phyloP scores from a whole-genome alignment of 2,797 vertebrate species.

The Karalla daura region DNA sequence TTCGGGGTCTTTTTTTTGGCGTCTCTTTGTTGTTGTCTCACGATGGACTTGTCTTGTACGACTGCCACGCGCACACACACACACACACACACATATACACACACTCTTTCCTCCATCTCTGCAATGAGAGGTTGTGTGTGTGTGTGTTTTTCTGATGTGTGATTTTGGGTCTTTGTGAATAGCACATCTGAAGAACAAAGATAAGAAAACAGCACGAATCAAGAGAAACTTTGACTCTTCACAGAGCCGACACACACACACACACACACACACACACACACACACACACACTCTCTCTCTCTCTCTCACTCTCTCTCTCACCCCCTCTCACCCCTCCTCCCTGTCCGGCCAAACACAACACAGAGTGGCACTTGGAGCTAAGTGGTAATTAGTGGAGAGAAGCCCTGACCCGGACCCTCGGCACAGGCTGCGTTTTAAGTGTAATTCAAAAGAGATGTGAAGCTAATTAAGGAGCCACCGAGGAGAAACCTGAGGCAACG shows the following conservation, averaged over 20 bases:
- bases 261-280: slow-evolving; percentile 7
- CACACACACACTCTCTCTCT: neutral
- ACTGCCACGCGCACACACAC: neutral
- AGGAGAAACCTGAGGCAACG: slow-evolving; percentile 61
- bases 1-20: too few species aligned
- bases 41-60: too few species aligned
- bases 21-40: too few species aligned
- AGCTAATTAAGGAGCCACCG: slow-evolving; percentile 79
- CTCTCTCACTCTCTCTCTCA: neutral
- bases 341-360: slow-evolving; percentile 20
- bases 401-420: slow-evolving; percentile 70
- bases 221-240: slow-evolving; percentile 1
- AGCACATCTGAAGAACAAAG: slow-evolving; percentile 24
- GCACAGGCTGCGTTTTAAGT: slow-evolving; percentile 81
- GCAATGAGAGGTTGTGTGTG: neutral
- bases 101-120: slow-evolving; percentile 8
- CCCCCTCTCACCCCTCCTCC: neutral
- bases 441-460: slow-evolving; percentile 80
- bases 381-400: slow-evolving; percentile 71
- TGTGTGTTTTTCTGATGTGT: slow-evolving; percentile 1
- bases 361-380: slow-evolving; percentile 76
- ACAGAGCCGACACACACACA: neutral
- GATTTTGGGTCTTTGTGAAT: slow-evolving; percentile 1
- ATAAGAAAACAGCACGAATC: slow-evolving; percentile 13
- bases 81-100: slow-evolving; percentile 14